Evolutionary conservation across 2,888 invertebrate genomes (phyloP), one percentile per base, ranked within the genome.

Genomic region (Mimas tiliae): DNA sequence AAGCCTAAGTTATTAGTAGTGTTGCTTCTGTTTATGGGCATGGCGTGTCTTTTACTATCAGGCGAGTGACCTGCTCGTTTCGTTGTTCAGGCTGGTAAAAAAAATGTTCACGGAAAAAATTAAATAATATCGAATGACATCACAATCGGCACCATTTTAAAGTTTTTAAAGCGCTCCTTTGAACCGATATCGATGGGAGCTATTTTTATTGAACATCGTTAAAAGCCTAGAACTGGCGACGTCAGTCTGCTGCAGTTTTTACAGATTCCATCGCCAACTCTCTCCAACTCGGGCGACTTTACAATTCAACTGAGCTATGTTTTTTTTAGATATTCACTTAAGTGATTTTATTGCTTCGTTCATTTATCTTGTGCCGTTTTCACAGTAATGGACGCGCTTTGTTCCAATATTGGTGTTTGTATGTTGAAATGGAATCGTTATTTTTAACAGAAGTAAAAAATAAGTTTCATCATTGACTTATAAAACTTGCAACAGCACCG

Each of bases 121-220:
- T 1, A 14, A n/a, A 6, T 2, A 21, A 63, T 55, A 53, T 64
- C 65, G 65, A 64, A 38, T 6, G 55, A 48, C 19, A 12, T 14
- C 52, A 63, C 62, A 67, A 65, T 69, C 69, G 52, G 65, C 58
- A 51, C 19, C 52, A 6, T 69, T 63, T 34, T 48, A 21, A 62
- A 65, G 63, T 69, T 66, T 58, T 47, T 58, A 66, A 66, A 63
- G 66, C 62, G 66, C 62, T 52, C 33, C 34, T 50, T 45, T 45
- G 48, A 47, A 34, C 38, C 53, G 21, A 45, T 34, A 47, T 42
- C 63, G 53, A 58, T 58, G 58, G 50, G 16, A 48, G 64, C 64
- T 72, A 78, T 76, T 74, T 78, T 69, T 72, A 74, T 70, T 64
- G 65, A 11, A 45, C 42, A 51, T 65, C 71, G 70, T 74, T 76